Evolutionary conservation across 2,113 vertebrate species (phyloP).

Genomic region (Pagrus major): DNA sequence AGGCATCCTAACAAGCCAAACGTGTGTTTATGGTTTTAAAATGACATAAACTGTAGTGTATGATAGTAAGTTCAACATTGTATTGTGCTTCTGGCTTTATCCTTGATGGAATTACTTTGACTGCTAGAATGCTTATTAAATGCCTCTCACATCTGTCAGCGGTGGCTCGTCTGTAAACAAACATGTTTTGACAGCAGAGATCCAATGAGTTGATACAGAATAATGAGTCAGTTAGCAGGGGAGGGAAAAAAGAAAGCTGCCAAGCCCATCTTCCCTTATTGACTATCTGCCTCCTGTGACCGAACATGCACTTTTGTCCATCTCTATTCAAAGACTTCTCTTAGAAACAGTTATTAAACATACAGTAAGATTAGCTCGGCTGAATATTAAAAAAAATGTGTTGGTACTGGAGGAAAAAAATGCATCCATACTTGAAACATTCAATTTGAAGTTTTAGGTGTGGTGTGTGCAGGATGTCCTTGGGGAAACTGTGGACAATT

Average conservation of each 20-base stretch:
- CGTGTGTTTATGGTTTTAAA: no score
- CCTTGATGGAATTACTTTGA: slow-evolving; percentile 36
- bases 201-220: slow-evolving; percentile 69
- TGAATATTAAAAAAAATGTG: slow-evolving; percentile 24
- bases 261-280: slow-evolving; percentile 50
- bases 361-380: slow-evolving; percentile 24
- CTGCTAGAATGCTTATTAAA: slow-evolving; percentile 61
- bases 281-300: slow-evolving; percentile 62
- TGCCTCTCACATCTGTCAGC: slow-evolving; percentile 62
- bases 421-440: slow-evolving; percentile 11
- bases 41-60: no score
- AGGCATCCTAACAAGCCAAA: no score
- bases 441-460: slow-evolving; percentile 35
- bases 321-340: slow-evolving; percentile 44
- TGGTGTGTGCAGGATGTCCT: slow-evolving; percentile 42
- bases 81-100: slow-evolving; percentile 24
- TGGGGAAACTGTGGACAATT: slow-evolving; percentile 13
- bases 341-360: slow-evolving; percentile 38
- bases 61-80: slow-evolving; percentile 36
- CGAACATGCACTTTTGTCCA: slow-evolving; percentile 42
- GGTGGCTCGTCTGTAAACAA: slow-evolving; percentile 64
- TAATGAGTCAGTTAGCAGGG: slow-evolving; percentile 68
- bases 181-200: slow-evolving; percentile 71
- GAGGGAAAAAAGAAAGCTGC: slow-evolving; percentile 37
- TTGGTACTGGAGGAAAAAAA: background rate